phyloP scores from a whole-genome alignment of 2,113 vertebrate genomes.

The Tetraodon nigroviridis region DNA sequence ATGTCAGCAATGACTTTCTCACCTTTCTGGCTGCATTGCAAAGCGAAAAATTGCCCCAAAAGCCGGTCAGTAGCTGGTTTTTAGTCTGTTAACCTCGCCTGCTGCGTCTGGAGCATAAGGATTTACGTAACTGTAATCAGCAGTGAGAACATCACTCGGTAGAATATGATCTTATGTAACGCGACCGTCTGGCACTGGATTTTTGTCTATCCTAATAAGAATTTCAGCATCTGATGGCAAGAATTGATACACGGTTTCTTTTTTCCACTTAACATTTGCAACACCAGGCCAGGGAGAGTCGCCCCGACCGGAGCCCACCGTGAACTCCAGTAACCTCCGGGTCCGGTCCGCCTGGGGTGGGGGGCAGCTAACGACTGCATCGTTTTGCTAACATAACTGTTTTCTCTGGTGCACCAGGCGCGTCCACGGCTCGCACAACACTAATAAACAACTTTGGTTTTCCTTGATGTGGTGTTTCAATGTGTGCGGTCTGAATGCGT shows the following conservation, averaged over 20 bases:
- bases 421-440: background rate
- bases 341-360: constrained; percentile 31
- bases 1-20: no score
- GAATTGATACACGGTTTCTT: background rate
- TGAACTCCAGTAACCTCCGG: constrained; percentile 73
- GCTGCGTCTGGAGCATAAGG: constrained; percentile 21
- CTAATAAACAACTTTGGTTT: background rate
- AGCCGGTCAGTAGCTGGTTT: background rate
- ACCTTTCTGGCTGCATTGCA: no score
- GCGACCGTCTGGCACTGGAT: constrained; percentile 5
- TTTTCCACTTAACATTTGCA: no score
- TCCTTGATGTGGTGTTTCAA: fast-evolving
- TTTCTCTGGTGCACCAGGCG: background rate
- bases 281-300: constrained; percentile 9
- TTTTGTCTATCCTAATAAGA: constrained; percentile 21
- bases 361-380: constrained; percentile 19
- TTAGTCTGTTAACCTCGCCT: constrained; percentile 2
- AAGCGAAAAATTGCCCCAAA: background rate
- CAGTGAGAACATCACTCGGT: constrained; percentile 36
- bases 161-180: constrained; percentile 54
- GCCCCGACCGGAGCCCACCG: constrained; percentile 33
- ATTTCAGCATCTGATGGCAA: background rate
- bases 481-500: constrained; percentile 16
- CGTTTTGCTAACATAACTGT: background rate
- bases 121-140: constrained; percentile 52